Percentiles rank a stretch among this genome's conserved stretches.
Evolutionary conservation across 2,797 vertebrate genomes (phyloP).

Genomic region (Platyrinchus mystaceus): DNA sequence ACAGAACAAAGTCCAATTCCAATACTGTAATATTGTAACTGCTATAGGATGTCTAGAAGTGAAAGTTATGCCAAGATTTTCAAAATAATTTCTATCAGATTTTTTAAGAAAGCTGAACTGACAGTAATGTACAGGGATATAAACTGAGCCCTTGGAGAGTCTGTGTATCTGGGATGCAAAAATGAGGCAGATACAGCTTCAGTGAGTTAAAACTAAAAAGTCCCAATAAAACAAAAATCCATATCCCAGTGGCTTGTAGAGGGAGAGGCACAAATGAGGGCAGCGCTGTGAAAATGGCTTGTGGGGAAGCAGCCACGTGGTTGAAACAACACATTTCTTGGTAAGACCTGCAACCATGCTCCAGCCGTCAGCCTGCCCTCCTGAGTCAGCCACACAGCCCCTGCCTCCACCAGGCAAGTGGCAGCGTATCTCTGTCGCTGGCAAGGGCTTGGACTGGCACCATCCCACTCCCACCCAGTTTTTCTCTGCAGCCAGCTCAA

Average conservation of each 20-base stretch:
- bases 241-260: neutral
- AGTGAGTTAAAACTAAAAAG: neutral
- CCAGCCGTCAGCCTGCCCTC: neutral
- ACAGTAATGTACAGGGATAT: neutral
- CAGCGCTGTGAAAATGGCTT: accelerated
- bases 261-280: neutral
- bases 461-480: neutral
- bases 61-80: neutral
- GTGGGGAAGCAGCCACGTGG: neutral
- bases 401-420: accelerated
- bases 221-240: neutral
- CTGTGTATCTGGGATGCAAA: neutral
- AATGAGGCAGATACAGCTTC: neutral
- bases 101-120: neutral
- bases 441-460: neutral
- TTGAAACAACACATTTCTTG: neutral
- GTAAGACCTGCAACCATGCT: neutral
- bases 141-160: neutral
- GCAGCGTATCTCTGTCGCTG: neutral
- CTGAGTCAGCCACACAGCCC: neutral
- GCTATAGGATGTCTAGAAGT: neutral
- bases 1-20: neutral
- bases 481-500: neutral
- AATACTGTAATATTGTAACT: neutral
- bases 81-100: neutral